These are phyloP conservation scores for Clytia hemisphaerica DNA, from an alignment of 30 jellyfish, hydroid and myxozoan species.

Conservation along the genomic window DNA sequence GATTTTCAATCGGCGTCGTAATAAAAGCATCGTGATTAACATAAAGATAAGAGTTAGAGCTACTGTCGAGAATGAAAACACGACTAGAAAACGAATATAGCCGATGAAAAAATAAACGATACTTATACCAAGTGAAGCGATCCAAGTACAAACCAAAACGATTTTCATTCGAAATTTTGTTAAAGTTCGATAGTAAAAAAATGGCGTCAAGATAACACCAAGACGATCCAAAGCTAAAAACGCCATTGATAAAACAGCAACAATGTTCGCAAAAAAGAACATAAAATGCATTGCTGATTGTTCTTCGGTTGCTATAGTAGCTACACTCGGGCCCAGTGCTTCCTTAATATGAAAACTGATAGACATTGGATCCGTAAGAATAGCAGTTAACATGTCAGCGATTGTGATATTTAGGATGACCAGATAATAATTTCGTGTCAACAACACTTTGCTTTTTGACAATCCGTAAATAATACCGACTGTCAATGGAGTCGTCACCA, in stretches of 20 bases:
- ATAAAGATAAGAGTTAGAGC: slow-evolving; percentile 1
- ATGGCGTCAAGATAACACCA: slow-evolving; percentile 4
- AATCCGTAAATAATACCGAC: neutral
- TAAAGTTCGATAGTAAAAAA: neutral
- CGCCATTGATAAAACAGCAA: slow-evolving; percentile 20
- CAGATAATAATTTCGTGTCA: neutral
- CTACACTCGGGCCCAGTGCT: slow-evolving; percentile 10
- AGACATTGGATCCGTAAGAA: slow-evolving; percentile 1
- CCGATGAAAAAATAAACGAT: slow-evolving; percentile 9
- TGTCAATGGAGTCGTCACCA: neutral
- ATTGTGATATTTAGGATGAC: slow-evolving; percentile 9
- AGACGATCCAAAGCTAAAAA: slow-evolving; percentile 25
- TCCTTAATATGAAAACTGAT: slow-evolving; percentile 13
- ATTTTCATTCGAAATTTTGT: neutral
- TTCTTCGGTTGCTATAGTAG: neutral
- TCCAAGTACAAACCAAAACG: slow-evolving; percentile 6
- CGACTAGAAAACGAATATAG: slow-evolving; percentile 2
- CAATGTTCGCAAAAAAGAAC: slow-evolving; percentile 7
- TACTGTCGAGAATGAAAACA: slow-evolving; percentile 5
- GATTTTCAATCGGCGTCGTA: slow-evolving; percentile 1
- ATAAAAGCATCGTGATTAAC: neutral
- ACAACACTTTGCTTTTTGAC: neutral
- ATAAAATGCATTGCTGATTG: neutral
- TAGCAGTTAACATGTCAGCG: slow-evolving; percentile 14
- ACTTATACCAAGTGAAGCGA: neutral